phyloP scores from a whole-genome alignment of 2,888 invertebrate species.

The Chrysolina americana region DNA sequence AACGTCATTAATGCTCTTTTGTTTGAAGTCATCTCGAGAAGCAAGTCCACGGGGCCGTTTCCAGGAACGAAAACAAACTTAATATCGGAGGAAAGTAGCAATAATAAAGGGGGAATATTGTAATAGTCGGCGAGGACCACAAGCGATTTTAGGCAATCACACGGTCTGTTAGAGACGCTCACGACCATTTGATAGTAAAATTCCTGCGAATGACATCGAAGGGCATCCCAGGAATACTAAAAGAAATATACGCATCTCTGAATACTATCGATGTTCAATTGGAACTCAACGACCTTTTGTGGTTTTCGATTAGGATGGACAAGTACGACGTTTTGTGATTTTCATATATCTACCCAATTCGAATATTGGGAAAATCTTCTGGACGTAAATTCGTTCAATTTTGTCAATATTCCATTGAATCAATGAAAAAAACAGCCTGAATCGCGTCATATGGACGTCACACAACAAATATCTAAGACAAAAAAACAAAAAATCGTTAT shows the following conservation, averaged over 20 bases:
- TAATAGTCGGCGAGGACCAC: constrained; percentile 56
- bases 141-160: constrained; percentile 68
- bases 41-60: constrained; percentile 19
- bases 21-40: constrained; percentile 1
- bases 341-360: not conserved
- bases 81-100: constrained; percentile 43
- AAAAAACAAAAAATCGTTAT: no score
- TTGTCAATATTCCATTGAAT: no score
- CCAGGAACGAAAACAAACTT: constrained; percentile 42
- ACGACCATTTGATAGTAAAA: constrained; percentile 70
- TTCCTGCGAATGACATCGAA: constrained; percentile 69
- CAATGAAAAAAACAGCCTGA: no score
- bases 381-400: no score
- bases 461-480: no score
- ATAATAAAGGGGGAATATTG: constrained; percentile 46
- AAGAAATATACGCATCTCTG: constrained; percentile 22
- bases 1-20: not conserved
- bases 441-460: no score
- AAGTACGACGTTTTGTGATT: not conserved
- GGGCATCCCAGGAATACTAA: constrained; percentile 58
- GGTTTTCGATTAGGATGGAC: not conserved
- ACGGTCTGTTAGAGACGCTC: constrained; percentile 66
- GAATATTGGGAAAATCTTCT: not conserved
- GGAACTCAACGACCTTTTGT: constrained; percentile 8
- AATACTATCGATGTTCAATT: not conserved